Evolutionary conservation across 2,797 vertebrate species (phyloP).

Genomic region (Anguilla pacifica): DNA sequence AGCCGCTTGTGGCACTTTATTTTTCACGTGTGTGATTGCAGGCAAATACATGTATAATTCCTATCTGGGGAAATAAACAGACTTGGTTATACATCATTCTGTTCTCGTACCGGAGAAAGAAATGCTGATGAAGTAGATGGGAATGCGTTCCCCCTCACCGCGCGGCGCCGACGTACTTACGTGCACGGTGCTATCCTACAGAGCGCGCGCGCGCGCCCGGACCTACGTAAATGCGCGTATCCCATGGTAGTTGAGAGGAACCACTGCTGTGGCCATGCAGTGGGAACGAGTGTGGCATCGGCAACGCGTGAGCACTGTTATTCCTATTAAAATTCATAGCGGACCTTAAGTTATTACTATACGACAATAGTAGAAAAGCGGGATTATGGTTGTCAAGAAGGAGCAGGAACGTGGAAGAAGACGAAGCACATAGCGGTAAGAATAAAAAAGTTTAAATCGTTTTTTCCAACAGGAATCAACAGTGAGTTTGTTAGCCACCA

Average conservation of each 20-base stretch:
- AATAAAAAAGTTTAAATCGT: constrained; percentile 53
- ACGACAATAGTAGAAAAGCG: constrained; percentile 41
- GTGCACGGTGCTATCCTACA: constrained; percentile 23
- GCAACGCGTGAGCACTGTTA: constrained; percentile 30
- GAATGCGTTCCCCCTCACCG: neutral
- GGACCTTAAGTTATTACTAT: constrained; percentile 41
- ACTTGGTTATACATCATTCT: neutral
- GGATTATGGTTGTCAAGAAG: constrained; percentile 45
- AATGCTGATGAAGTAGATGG: neutral
- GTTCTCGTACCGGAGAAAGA: neutral
- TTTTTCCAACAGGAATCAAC: constrained; percentile 51
- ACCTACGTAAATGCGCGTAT: constrained; percentile 55
- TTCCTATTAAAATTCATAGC: constrained; percentile 36
- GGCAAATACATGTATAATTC: neutral
- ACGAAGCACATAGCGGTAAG: constrained; percentile 27
- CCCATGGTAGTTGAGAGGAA: constrained; percentile 57
- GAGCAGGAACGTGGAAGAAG: constrained; percentile 31
- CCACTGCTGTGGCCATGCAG: constrained; percentile 67
- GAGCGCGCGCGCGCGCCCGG: constrained; percentile 51
- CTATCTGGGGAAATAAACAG: neutral
- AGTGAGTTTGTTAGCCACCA: constrained; percentile 6
- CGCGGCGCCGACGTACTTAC: constrained; percentile 10
- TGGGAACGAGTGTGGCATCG: constrained; percentile 48
- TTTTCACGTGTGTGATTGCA: neutral
- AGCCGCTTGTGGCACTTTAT: neutral